Conservation (phyloP, 2,113 vertebrate species). For the Neolamprologus devosi region DNA sequence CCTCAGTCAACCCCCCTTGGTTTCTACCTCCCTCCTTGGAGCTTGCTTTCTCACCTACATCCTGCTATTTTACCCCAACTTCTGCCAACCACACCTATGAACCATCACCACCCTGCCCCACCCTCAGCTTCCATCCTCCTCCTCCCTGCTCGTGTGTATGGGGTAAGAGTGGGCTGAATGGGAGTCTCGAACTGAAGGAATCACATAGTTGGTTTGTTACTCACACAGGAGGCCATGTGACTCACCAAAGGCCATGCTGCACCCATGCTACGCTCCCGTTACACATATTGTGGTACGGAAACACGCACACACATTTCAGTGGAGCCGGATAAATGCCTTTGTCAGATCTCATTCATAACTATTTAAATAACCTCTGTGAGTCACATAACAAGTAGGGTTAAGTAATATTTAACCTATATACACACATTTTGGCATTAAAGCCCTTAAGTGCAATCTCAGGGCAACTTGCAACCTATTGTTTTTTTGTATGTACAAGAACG, state of each 20-base stretch:
- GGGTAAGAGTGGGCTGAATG: constrained; percentile 18
- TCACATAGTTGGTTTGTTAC: constrained; percentile 66
- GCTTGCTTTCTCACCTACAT: constrained; percentile 20
- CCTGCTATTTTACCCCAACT: constrained; percentile 14
- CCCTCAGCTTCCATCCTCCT: not conserved
- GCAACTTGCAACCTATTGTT: not conserved
- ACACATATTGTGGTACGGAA: constrained; percentile 10
- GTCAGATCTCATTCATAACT: constrained; percentile 48
- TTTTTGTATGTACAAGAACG: not conserved
- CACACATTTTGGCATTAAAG: not conserved
- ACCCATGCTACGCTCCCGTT: constrained; percentile 38
- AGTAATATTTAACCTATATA: constrained; percentile 22
- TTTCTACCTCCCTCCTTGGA: not conserved
- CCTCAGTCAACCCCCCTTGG: not conserved
- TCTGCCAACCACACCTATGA: constrained; percentile 45
- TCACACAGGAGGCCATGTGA: constrained; percentile 69
- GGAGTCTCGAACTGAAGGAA: constrained; percentile 50
- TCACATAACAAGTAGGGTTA: constrained; percentile 16
- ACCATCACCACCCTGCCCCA: not conserved
- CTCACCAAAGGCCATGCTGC: constrained; percentile 61
- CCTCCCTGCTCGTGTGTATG: not conserved
- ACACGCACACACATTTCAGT: not conserved
- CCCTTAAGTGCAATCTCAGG: not conserved
- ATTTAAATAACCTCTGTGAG: constrained; percentile 49
- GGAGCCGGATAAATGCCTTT: not conserved